Evolutionary conservation across 2,797 vertebrate genomes (phyloP), one percentile per base, ranked within the genome.

Genomic region (Galago senegalensis): DNA sequence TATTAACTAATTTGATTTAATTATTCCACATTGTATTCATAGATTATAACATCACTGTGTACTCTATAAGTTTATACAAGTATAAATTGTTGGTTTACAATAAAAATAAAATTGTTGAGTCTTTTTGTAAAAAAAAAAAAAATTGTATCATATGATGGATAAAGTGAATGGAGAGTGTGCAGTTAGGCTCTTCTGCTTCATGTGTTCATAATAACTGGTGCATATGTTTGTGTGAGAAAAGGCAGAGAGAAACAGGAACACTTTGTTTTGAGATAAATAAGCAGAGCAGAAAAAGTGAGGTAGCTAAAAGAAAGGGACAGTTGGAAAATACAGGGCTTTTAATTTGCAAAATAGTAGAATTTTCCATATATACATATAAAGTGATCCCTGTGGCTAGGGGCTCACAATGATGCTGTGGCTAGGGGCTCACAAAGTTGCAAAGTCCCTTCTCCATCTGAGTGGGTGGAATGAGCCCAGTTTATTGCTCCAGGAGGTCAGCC

Each of bases 291-390:
- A 67, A 67, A 76, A 46, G 40, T 37, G 49, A 46, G 34, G 14
- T 60, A 81, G 60, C 27, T 93, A 73, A 73, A 83, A 93, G 60
- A 79, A 73, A 65, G 6, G 56, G n/a, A 58, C 49, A 34, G 1
- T 7, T 53, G 27, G 40, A 94, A 91, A 88, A 91, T 69, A 37
- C 53, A 96, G 20, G 23, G 31, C 27, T 72, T 94, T 96, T 87
- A 83, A 56, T 77, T 83, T 76, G 13, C 46, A 70, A 83, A 83
- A 77, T 56, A 61, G n/a, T 31, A 65, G 46, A 73, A 73, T 60
- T 81, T 84, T 4, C 56, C 20, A 65, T 43, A 43, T 34, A 31
- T 56, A 10, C 34, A 3, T 37, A 76, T 60, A 70, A 20, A n/a
- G 65, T 58, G 72, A 88, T 16, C 20, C 56, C 11, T 77, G 20